A percentile compares a stretch with the other conserved stretches of the same genome.
phyloP scores from a whole-genome alignment of 1,140 invertebrate genomes.

The Sinella curviseta region DNA sequence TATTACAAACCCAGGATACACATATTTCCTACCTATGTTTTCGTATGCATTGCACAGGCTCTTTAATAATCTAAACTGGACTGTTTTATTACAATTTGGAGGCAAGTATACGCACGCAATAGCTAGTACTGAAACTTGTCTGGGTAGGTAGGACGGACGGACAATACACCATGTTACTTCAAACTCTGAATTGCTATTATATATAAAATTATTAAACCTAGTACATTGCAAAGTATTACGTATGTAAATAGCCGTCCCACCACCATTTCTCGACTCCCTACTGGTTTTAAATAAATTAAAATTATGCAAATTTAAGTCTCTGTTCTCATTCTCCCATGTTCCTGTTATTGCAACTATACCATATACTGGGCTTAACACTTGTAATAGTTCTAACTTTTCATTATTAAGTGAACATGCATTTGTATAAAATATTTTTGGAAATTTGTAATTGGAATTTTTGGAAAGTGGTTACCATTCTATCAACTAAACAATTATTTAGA shows the following conservation, averaged over 20 bases:
- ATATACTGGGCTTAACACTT: not conserved
- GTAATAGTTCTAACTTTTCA: not conserved
- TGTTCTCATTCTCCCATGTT: not conserved
- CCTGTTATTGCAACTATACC: not conserved
- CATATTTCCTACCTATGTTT: not conserved
- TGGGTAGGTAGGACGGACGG: not conserved
- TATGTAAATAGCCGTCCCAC: not conserved
- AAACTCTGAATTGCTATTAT: not conserved
- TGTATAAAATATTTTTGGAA: not conserved
- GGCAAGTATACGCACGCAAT: not conserved
- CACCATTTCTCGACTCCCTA: not conserved
- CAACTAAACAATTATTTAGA: not conserved
- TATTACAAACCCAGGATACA: not conserved
- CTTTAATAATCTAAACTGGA: not conserved
- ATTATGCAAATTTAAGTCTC: not conserved
- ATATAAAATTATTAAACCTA: not conserved
- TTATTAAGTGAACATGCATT: constrained; percentile 11
- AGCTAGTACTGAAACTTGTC: not conserved
- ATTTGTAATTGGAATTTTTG: not conserved
- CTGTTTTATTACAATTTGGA: not conserved
- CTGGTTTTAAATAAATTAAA: not conserved
- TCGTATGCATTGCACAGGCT: not conserved
- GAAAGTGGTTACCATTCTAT: not conserved
- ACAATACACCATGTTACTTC: not conserved
- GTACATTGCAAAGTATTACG: not conserved